Evolutionary conservation across 2,797 vertebrate genomes (phyloP), one percentile per base, ranked within the genome.

Genomic region (Kryptolebias ocellatus): DNA sequence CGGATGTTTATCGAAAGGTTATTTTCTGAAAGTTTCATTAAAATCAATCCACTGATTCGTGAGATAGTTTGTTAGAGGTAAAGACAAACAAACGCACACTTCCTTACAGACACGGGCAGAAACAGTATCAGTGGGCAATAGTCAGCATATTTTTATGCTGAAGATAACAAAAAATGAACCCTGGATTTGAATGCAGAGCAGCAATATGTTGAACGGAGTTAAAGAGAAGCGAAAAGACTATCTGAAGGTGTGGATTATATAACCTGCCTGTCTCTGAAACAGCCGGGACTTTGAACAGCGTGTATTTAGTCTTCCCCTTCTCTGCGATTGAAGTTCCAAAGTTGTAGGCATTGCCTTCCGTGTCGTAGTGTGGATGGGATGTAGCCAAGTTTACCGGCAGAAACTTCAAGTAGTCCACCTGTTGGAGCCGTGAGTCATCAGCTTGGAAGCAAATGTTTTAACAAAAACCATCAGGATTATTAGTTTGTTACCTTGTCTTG

Each of bases 311-410:
- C 87, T 94, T 98, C 72, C 95, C 96, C 87, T 96, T 99, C 56
- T 97, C 95, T 63, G 93, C 95, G 39, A 99, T 94, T 15, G 95
- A 95, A 0, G 96, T 99, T 52, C 97, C 97, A 60, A 99, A 92
- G 84, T 98, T 99, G 85, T 96, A 96, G 64, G 90, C 47, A 27
- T 95, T 98, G 75, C 97, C 97, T 60, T 90, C 95, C 46, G 83
- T 93, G 76, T 99, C 98, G 12, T 99, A 99, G 88, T 99, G 98
- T 0, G 96, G 96, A 84, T 99, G 98, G 47, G 96, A 93, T 0
- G 95, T 94, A 44, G 87, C 90, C 82, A 98, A 0, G 72, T 96
- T 98, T 39, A 96, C 83, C 3, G 95, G 86, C 67, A 96, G 63
- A 0, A 93, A 96, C 83, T 98, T 98, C 72, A 83, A 74, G 84